Evolutionary conservation across 2,888 invertebrate species (phyloP).

Genomic region (Pediacus dermestoides): DNA sequence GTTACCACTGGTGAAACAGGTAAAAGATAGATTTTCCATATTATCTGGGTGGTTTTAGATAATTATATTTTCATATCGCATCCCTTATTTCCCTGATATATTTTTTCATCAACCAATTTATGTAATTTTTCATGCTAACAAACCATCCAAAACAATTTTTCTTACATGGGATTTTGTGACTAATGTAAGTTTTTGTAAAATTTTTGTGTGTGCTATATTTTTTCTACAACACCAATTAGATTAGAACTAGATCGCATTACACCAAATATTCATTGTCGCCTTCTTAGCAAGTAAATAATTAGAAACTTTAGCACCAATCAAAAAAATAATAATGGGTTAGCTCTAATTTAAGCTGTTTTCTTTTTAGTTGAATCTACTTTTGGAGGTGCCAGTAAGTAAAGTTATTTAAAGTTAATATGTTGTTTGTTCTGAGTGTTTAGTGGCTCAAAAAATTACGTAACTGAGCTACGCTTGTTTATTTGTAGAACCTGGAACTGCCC

Average conservation of each 20-base stretch:
- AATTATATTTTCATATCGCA: too few relatives aligned
- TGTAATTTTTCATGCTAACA: constrained; percentile 42
- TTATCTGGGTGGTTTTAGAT: too few relatives aligned
- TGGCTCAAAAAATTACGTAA: too few relatives aligned
- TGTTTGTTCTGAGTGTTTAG: too few relatives aligned
- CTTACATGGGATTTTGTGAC: constrained; percentile 40
- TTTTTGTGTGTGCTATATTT: constrained; percentile 30
- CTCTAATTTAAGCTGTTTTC: constrained; percentile 17
- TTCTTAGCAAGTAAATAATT: too few relatives aligned
- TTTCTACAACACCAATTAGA: constrained; percentile 37
- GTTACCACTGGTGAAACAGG: constrained; percentile 97
- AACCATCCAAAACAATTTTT: constrained; percentile 24
- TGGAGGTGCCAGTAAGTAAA: constrained; percentile 62
- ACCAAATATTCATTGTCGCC: neutral
- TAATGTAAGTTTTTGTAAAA: constrained; percentile 45
- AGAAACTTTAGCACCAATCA: too few relatives aligned
- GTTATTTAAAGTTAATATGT: too few relatives aligned
- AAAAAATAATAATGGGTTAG: constrained; percentile 4
- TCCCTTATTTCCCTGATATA: too few relatives aligned
- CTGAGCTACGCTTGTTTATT: too few relatives aligned
- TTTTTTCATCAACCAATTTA: constrained; percentile 12
- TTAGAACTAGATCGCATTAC: constrained; percentile 21
- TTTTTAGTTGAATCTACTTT: constrained; percentile 49
- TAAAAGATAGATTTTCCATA: too few relatives aligned
- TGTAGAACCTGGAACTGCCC: constrained; percentile 91